A percentile compares a stretch with the other conserved stretches of the same genome.
Conservation (phyloP, 2,888 invertebrate species). For the Sepioteuthis lessoniana region DNA sequence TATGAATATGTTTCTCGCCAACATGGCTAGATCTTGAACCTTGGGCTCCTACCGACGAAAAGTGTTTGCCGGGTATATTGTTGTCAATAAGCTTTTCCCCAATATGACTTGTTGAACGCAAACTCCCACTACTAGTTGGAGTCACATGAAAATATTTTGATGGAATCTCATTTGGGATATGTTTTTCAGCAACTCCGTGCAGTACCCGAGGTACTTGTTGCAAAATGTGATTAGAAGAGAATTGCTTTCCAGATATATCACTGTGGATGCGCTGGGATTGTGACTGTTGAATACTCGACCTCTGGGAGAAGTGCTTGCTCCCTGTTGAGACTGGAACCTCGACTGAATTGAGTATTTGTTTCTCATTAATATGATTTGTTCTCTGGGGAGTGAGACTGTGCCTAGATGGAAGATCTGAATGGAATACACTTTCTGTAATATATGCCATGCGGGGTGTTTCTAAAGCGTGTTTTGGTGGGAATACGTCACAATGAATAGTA, state of each 20-base stretch:
- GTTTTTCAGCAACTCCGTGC: neutral
- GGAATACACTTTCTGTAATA: neutral
- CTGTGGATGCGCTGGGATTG: neutral
- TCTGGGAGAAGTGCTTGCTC: neutral
- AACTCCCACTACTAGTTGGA: neutral
- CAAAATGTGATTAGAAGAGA: neutral
- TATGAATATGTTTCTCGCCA: neutral
- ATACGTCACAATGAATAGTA: conserved; percentile 12
- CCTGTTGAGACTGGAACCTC: neutral
- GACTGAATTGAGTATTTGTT: neutral
- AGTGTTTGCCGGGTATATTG: neutral
- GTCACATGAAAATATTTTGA: neutral
- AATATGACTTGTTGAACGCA: neutral
- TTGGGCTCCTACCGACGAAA: neutral
- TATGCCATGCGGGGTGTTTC: conserved; percentile 41
- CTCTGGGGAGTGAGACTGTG: neutral
- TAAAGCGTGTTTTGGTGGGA: neutral
- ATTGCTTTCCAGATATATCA: neutral
- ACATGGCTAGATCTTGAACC: neutral
- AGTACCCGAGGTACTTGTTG: neutral
- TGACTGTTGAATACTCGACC: neutral
- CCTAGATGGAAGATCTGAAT: neutral
- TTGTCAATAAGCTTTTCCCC: neutral
- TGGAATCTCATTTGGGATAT: neutral
- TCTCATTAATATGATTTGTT: neutral